Base-by-base conservation (phyloP, 2,888 invertebrate genomes). In the Rhagonycha lutea region DNA sequence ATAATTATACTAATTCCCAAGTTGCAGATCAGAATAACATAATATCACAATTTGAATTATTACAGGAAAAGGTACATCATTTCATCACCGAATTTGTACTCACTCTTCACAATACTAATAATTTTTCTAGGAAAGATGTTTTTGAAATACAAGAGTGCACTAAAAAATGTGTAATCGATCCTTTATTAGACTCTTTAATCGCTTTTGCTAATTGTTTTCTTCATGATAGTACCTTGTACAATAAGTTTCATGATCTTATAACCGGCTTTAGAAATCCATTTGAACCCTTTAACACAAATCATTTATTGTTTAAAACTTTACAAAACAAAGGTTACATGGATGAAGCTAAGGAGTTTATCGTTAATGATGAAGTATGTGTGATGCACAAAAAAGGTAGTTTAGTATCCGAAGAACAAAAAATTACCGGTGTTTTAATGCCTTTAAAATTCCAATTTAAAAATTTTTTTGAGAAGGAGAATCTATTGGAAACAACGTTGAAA, bases 41-140 rank as follows among this genome's bases (percentile, higher is more conserved):
- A n/a, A n/a, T n/a, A 47, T 11, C 12, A 12, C 47, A 47, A 47
- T 47, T 47, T 47, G 47, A 47, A 47, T 47, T 47, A 47, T 12
- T 47, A 3, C 47, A 12, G 12, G 3, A 47, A 47, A 47, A 47
- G 1, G 12, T 47, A 47, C 11, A 47, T 47, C 11, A 47, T 47
- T 47, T 11, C 47, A 12, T 47, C 3, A 47, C 12, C 11, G 47
- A 2, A 47, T 47, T 47, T 47, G 67, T 69, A 32, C 72, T 61
- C 67, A 68, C 67, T 32, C 28, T 68, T 69, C 69, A 69, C 69
- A 69, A 32, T 47, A 79, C 68, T 61, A 72, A 76, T 69, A 79
- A 77, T 75, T 77, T 79, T 65, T 70, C 78, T 14, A 67, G 78
- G 70, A 78, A 76, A 73, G 73, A 79, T 70, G 78, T 78, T 47